These are phyloP conservation scores for Chalcosyrphus nemorum DNA, from an alignment of 2,888 invertebrate species.

Conservation along the genomic window DNA sequence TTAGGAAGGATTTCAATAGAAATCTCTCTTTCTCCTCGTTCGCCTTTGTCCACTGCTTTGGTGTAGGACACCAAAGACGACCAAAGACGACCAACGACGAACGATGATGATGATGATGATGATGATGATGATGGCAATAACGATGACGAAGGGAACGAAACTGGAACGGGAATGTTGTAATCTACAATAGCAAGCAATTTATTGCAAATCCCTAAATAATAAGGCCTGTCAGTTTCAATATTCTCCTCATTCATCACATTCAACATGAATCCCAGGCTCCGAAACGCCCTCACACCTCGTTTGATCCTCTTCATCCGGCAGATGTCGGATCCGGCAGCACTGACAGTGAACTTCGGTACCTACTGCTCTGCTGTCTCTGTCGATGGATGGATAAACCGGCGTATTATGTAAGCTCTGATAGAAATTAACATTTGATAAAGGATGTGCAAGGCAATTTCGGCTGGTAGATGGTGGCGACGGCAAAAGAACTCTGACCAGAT, in stretches of 20 bases:
- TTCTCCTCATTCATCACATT: slow-evolving; percentile 74
- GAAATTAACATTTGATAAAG: slow-evolving; percentile 55
- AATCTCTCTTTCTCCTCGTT: slow-evolving; percentile 6
- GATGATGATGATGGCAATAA: neutral
- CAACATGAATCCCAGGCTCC: slow-evolving; percentile 59
- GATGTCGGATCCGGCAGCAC: slow-evolving; percentile 44
- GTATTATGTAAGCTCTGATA: slow-evolving; percentile 36
- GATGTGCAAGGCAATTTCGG: slow-evolving; percentile 43
- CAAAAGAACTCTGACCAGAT: neutral
- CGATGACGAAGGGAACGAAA: slow-evolving; percentile 3
- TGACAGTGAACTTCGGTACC: slow-evolving; percentile 47
- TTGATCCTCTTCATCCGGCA: slow-evolving; percentile 47
- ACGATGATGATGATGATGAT: neutral
- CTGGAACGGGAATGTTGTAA: slow-evolving; percentile 44
- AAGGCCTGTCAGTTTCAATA: slow-evolving; percentile 74
- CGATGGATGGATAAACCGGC: slow-evolving; percentile 43
- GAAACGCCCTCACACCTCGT: slow-evolving; percentile 58
- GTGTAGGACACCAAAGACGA: neutral
- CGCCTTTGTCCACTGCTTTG: slow-evolving; percentile 6
- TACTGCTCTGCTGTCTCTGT: slow-evolving; percentile 25
- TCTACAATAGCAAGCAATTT: slow-evolving; percentile 70
- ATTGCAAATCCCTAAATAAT: slow-evolving; percentile 74
- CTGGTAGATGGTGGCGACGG: neutral
- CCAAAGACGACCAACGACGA: neutral
- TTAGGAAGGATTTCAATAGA: slow-evolving; percentile 52